phyloP scores from a whole-genome alignment of 2,113 vertebrate species.

The Albula glossodonta region DNA sequence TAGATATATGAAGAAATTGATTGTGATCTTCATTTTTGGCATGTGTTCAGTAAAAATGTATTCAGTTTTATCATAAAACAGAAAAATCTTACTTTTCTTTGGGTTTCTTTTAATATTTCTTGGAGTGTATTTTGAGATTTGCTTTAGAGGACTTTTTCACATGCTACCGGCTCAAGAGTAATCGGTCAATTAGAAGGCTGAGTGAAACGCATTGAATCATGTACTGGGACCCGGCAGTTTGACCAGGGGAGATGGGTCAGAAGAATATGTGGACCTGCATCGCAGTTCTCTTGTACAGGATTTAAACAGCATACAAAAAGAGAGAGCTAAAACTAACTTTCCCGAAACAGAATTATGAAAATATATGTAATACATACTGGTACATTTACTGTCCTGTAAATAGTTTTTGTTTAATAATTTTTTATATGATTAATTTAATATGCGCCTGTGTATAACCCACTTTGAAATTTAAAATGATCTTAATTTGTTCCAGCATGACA shows the following conservation, averaged over 20 bases:
- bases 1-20: too few species aligned
- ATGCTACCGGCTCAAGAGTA: neutral
- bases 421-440: neutral
- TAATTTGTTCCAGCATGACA: too few species aligned
- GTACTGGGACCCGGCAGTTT: too few species aligned
- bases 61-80: too few species aligned
- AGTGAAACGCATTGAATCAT: neutral
- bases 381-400: constrained; percentile 26
- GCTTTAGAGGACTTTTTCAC: neutral
- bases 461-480: too few species aligned
- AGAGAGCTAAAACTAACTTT: neutral
- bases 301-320: neutral
- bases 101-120: too few species aligned
- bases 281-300: neutral
- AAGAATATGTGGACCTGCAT: neutral
- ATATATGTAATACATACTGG: constrained; percentile 30
- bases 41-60: too few species aligned
- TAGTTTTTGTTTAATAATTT: constrained; percentile 34
- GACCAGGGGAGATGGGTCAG: constrained; percentile 9
- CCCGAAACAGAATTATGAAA: neutral
- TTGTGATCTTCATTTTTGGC: too few species aligned
- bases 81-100: too few species aligned
- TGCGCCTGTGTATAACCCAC: too few species aligned
- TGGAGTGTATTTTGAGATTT: too few species aligned
- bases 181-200: neutral